Conservation (phyloP, 2,113 vertebrate species). For the Dromas ardeola region DNA sequence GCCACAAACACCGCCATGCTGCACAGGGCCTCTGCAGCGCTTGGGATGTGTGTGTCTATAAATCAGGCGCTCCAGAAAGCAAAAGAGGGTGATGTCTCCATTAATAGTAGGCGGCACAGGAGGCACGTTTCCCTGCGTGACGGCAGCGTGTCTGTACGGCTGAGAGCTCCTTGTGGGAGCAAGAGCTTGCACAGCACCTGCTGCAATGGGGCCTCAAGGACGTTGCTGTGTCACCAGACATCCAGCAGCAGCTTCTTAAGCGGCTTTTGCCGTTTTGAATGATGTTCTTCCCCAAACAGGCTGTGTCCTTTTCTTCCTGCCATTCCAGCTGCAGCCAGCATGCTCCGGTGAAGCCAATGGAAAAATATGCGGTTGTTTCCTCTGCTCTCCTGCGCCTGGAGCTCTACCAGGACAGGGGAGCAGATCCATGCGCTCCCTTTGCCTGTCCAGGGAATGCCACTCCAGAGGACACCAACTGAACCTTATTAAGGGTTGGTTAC, state of each 20-base stretch:
- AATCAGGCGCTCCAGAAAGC: not conserved
- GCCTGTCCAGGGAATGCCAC: not conserved
- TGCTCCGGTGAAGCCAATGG: not conserved
- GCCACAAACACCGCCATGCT: not conserved
- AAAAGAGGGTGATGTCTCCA: not conserved
- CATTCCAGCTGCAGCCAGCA: not conserved
- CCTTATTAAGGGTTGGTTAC: not conserved
- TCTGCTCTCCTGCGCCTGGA: not conserved
- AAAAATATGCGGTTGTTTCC: not conserved
- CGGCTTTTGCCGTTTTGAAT: not conserved
- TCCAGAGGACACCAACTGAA: not conserved
- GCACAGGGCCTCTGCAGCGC: not conserved
- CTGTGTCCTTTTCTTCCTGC: not conserved
- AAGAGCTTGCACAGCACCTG: not conserved
- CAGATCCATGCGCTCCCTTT: accelerated
- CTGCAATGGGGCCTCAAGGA: not conserved
- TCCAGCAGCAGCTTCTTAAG: not conserved
- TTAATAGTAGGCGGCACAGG: accelerated
- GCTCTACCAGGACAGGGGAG: not conserved
- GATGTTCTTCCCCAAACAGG: not conserved
- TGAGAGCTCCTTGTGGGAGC: not conserved
- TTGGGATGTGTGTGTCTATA: not conserved
- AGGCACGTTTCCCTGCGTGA: accelerated
- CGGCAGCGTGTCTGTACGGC: accelerated
- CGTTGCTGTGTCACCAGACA: not conserved